Evolutionary conservation across 2,797 vertebrate genomes (phyloP).

Genomic region (Fistularia tabacaria): DNA sequence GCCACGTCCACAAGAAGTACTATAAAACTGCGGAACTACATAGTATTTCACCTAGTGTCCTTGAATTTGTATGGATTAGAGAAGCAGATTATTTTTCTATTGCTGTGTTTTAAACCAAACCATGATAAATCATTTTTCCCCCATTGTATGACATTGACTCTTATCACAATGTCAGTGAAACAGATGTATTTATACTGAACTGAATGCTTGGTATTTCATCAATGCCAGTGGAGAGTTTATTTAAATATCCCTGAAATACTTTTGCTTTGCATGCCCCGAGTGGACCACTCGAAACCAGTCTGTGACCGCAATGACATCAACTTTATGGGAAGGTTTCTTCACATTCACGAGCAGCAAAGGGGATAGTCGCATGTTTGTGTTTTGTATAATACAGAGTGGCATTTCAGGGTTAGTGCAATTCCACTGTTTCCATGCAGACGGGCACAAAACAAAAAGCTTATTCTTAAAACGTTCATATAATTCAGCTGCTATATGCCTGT

Average conservation of each 20-base stretch:
- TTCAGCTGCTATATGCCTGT: conserved; percentile 54
- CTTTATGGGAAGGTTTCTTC: conserved; percentile 54
- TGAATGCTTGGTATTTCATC: background rate
- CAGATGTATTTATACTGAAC: background rate
- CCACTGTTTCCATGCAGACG: conserved; percentile 44
- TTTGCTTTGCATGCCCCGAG: conserved; percentile 42
- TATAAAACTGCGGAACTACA: background rate
- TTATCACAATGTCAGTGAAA: conserved; percentile 5
- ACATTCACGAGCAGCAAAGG: conserved; percentile 35
- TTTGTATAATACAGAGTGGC: conserved; percentile 56
- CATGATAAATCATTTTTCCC: too few species aligned
- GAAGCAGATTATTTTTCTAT: conserved; percentile 21
- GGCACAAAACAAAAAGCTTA: conserved; percentile 67
- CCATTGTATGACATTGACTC: background rate
- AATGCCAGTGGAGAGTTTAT: conserved; percentile 59
- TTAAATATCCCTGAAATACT: conserved; percentile 64
- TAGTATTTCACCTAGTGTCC: conserved; percentile 1
- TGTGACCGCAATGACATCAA: conserved; percentile 50
- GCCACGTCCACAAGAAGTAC: conserved; percentile 27
- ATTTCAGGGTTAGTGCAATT: conserved; percentile 46
- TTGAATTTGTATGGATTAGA: conserved; percentile 20
- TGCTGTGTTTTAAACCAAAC: background rate
- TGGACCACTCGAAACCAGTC: conserved; percentile 31
- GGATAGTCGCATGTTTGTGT: conserved; percentile 55
- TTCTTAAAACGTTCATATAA: conserved; percentile 64